These are phyloP conservation scores for Drosophila parvula DNA, from an alignment of 1,140 invertebrate species.

Conservation along the genomic window DNA sequence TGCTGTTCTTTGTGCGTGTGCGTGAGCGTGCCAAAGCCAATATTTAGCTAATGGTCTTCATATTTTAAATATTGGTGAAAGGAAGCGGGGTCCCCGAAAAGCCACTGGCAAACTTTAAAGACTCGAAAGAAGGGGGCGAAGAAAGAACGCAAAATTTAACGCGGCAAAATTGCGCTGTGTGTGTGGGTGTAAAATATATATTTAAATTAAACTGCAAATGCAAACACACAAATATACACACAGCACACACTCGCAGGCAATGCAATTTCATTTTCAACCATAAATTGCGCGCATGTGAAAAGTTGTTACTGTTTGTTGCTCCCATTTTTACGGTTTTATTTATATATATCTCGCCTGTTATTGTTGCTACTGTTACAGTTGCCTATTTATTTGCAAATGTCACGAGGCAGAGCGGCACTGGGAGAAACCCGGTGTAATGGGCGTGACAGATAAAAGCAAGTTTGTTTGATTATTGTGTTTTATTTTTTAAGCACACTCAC, in stretches of 20 bases:
- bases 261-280: conserved; percentile 76
- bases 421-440: conserved; percentile 2
- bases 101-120: conserved; percentile 42
- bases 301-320: conserved; percentile 36
- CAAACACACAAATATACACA: conserved; percentile 41
- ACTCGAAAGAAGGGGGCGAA: not conserved
- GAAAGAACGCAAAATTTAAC: conserved; percentile 35
- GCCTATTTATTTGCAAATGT: conserved; percentile 78
- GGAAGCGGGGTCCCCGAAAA: conserved; percentile 9
- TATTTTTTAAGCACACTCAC: conserved; percentile 40
- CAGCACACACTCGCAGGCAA: conserved; percentile 29
- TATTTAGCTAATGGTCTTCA: conserved; percentile 82
- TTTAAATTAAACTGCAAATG: conserved; percentile 73
- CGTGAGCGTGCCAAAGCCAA: conserved; percentile 78
- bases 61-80: conserved; percentile 76
- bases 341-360: conserved; percentile 31
- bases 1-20: conserved; percentile 27
- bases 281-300: conserved; percentile 69
- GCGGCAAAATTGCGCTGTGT: conserved; percentile 4
- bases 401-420: conserved; percentile 49
- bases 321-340: conserved; percentile 51
- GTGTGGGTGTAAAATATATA: conserved; percentile 59
- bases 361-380: conserved; percentile 29
- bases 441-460: conserved; percentile 63
- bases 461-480: conserved; percentile 55